These are phyloP conservation scores for Lepidothrix coronata DNA, from an alignment of 2,113 vertebrate species.

Conservation along the genomic window DNA sequence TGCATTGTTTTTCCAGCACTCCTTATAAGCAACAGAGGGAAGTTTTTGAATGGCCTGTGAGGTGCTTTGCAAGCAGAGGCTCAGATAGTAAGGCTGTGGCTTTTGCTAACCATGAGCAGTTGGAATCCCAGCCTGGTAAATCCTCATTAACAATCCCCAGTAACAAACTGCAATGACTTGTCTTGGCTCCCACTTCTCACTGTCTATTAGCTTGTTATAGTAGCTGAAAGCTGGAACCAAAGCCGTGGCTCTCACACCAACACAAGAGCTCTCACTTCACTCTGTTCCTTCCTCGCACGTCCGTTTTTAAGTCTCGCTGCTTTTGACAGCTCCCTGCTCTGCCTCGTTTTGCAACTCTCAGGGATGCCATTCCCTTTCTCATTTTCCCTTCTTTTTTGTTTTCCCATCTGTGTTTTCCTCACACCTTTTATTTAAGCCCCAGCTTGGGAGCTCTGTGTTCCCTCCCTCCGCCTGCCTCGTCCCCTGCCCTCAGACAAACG, in stretches of 20 bases:
- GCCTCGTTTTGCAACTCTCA: neutral
- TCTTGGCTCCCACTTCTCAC: neutral
- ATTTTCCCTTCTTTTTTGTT: neutral
- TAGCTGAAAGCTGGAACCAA: neutral
- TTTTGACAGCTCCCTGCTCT: neutral
- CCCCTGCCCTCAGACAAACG: neutral
- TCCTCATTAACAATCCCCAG: neutral
- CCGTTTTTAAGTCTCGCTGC: neutral
- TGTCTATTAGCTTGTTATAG: neutral
- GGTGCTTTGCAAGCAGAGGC: neutral
- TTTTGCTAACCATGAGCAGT: neutral
- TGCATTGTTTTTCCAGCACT: neutral
- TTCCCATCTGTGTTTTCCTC: conserved; percentile 15
- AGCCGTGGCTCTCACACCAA: neutral
- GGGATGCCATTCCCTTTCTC: neutral
- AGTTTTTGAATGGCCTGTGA: neutral
- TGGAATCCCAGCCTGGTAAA: neutral
- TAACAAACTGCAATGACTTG: neutral
- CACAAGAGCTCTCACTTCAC: neutral
- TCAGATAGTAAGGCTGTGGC: neutral
- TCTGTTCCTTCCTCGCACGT: neutral
- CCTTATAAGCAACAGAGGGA: neutral
- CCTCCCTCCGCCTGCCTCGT: neutral
- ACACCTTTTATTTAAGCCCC: neutral
- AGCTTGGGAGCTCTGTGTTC: neutral